A percentile compares a stretch with the other conserved stretches of the same genome.
These are phyloP conservation scores for Menura novaehollandiae DNA, from an alignment of 2,113 vertebrate genomes.

Conservation along the genomic window DNA sequence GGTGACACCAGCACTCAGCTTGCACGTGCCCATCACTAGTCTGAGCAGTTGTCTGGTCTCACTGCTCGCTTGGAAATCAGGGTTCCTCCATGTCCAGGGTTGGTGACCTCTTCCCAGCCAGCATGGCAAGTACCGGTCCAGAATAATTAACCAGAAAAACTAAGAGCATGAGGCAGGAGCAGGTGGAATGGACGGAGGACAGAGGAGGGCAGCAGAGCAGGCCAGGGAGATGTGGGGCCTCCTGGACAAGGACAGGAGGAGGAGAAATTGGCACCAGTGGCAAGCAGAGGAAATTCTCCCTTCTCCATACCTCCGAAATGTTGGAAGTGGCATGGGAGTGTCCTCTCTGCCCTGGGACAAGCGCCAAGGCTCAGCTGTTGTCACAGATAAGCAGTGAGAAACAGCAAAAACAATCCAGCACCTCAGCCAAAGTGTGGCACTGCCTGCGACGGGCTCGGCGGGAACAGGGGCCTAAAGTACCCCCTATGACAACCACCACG, in stretches of 20 bases:
- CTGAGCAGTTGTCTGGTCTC: not conserved
- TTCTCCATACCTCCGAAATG: not conserved
- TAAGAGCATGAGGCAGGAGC: not conserved
- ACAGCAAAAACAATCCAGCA: not conserved
- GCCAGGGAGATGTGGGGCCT: not conserved
- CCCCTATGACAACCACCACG: not conserved
- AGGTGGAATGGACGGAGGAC: not conserved
- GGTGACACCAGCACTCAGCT: not conserved
- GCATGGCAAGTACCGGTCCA: not conserved
- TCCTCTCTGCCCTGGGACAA: not conserved
- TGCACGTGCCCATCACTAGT: fast-evolving
- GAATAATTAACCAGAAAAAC: not conserved
- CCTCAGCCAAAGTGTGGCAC: not conserved
- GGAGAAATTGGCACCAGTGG: not conserved
- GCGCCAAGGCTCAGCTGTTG: not conserved
- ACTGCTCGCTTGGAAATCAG: not conserved
- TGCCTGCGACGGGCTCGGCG: not conserved
- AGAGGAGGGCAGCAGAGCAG: not conserved
- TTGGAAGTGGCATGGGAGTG: not conserved
- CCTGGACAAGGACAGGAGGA: not conserved
- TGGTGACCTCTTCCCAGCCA: not conserved
- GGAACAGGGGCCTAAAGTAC: not conserved
- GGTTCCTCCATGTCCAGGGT: not conserved
- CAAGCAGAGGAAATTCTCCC: not conserved
- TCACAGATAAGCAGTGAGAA: not conserved